Evolutionary conservation across 2,888 invertebrate genomes (phyloP), one percentile per base, ranked within the genome.

Genomic region (Pteria penguin): DNA sequence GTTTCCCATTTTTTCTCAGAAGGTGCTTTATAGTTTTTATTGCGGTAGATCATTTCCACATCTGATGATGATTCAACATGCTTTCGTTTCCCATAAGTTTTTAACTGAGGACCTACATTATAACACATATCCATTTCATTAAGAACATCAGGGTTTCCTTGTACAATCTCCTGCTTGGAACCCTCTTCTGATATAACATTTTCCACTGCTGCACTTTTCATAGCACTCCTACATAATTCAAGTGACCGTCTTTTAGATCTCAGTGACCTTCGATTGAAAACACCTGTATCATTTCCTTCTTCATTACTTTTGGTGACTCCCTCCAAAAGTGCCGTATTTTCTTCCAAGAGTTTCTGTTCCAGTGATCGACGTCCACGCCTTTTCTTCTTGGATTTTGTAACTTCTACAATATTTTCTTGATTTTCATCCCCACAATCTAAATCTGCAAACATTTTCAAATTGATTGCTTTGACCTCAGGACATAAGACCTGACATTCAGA

Each of bases 1-100:
- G 86, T 87, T 75, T 86, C 86, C 86, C 87, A 88, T 8, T 79
- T 80, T 27, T 80, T 82, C 8, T 81, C 82, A n/a, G 80, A 75
- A 1, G 87, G 88, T 73, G 71, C 76, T n/a, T 79, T 75, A 76
- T 75, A 88, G 69, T 85, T 85, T 71, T 88, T 88, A 66, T 87
- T 87, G 22, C 52, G 66, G 33, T 88, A 88, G 22, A 88, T 68
- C 26, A 81, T 75, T 61, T 84, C 83, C 4, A 88, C 61, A 32
- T 81, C 81, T 45, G 77, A 75, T 24, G 71, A 63, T n/a, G 74
- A 57, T 4, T 72, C 67, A 8, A 60, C 81, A 4, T 69, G 71
- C 22, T 78, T 78, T 57, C 79, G 61, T 45, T 76, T 78, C 14
- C 63, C 54, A 11, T 58, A 60, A n/a, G 18, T 45, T 8, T 67